phyloP scores from a whole-genome alignment of 2,797 vertebrate species.

The Balearica regulorum region DNA sequence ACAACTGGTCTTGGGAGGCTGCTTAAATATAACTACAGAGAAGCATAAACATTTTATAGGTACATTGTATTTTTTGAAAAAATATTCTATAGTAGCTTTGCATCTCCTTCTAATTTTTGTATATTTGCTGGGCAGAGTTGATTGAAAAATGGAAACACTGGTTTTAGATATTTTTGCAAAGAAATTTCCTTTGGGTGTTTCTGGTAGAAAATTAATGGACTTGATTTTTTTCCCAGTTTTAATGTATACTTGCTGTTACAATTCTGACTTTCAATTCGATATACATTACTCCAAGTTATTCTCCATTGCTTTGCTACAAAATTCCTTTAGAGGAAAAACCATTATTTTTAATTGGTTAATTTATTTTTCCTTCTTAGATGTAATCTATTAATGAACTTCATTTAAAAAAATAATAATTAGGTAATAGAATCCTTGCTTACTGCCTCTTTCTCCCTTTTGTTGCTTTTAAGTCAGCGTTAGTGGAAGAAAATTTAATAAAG shows the following conservation, averaged over 20 bases:
- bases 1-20: background rate
- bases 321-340: background rate
- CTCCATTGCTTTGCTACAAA: background rate
- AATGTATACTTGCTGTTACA: background rate
- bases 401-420: slow-evolving; percentile 21
- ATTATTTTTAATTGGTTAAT: slow-evolving; percentile 59
- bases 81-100: background rate
- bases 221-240: background rate
- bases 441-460: background rate
- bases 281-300: background rate
- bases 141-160: background rate
- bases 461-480: slow-evolving; percentile 46
- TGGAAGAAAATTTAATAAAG: slow-evolving; percentile 43
- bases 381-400: slow-evolving; percentile 57
- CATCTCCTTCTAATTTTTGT: background rate
- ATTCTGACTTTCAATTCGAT: background rate
- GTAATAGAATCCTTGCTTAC: background rate
- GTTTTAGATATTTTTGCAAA: background rate
- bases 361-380: slow-evolving; percentile 52
- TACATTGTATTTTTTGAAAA: background rate
- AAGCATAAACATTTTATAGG: background rate
- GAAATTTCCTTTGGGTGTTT: background rate
- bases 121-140: background rate
- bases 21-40: background rate
- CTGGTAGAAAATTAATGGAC: background rate